Evolutionary conservation across 1,140 invertebrate genomes (phyloP), one percentile per base, ranked within the genome.

Genomic region (Drosophila oshimai): DNA sequence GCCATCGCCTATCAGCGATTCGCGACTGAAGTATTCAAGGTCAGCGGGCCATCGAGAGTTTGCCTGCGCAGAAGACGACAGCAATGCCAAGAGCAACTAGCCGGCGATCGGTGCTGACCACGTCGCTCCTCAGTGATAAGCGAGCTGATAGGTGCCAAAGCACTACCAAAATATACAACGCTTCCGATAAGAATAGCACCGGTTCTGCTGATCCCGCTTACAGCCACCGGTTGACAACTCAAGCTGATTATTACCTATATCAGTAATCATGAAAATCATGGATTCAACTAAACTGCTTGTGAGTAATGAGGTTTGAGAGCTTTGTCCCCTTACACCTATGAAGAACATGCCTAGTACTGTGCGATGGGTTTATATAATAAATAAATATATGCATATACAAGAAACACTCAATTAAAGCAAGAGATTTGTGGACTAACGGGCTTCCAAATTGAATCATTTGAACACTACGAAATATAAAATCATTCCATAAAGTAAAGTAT

Each of bases 11-110:
- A 81, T 81, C 74, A 69, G 42, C 44, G 15, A 49, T 34, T 69
- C 22, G 22, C 39, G 15, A 28, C 54, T 77, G 55, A 37, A 67
- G 54, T 45, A 67, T 76, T 80, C 73, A 76, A 81, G 77, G 78
- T 80, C 74, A 76, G 44, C 77, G 17, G 77, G 76, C 75, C 70
- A 73, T 47, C 50, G 13, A 24, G 18, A n/a, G 29, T 20, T 58
- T 55, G 33, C 15, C 7, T 41, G 34, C 22, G 54, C 13, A 34
- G 49, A 57, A 61, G 57, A 26, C 57, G 24, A 34, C 34, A 46
- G 31, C 41, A 36, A 6, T 33, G 33, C 33, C 15, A 13, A 10
- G 24, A 18, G 15, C 10, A 26, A 10, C 44, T 9, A 37, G 9
- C 12, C 36, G 15, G 42, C 44, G 24, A 37, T n/a, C 37, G 12